A percentile compares a stretch with the other conserved stretches of the same genome.
Conservation (phyloP, 2,113 vertebrate species). For the Dolichotis patagonum region DNA sequence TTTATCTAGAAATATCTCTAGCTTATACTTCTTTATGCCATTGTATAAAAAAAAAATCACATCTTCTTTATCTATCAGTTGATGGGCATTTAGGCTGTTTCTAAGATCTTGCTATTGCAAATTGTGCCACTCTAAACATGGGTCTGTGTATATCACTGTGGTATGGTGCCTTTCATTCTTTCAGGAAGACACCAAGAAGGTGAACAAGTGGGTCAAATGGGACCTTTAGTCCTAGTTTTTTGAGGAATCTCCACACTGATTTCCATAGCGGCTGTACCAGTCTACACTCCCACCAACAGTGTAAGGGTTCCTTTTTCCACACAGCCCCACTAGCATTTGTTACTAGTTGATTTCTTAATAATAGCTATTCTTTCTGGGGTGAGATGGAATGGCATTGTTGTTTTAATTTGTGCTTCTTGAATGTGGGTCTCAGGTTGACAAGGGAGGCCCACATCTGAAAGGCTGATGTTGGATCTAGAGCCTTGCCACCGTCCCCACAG, state of each 20-base stretch:
- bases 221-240: not conserved
- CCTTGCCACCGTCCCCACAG: not conserved
- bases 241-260: not conserved
- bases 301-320: not conserved
- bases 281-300: not conserved
- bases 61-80: not conserved
- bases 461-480: not conserved
- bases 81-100: not conserved
- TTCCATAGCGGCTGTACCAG: not conserved
- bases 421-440: not conserved
- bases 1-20: not conserved
- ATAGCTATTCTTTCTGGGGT: not conserved
- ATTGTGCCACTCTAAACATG: not conserved
- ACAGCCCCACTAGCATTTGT: not conserved
- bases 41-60: not conserved
- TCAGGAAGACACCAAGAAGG: not conserved
- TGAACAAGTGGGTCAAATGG: too few relatives aligned
- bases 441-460: not conserved
- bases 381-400: not conserved
- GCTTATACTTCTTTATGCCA: not conserved
- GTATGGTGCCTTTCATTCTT: not conserved
- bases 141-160: not conserved
- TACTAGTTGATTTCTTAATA: not conserved
- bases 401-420: not conserved
- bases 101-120: not conserved